Evolutionary conservation across 2,797 vertebrate species (phyloP).

Genomic region (Poecilia picta): DNA sequence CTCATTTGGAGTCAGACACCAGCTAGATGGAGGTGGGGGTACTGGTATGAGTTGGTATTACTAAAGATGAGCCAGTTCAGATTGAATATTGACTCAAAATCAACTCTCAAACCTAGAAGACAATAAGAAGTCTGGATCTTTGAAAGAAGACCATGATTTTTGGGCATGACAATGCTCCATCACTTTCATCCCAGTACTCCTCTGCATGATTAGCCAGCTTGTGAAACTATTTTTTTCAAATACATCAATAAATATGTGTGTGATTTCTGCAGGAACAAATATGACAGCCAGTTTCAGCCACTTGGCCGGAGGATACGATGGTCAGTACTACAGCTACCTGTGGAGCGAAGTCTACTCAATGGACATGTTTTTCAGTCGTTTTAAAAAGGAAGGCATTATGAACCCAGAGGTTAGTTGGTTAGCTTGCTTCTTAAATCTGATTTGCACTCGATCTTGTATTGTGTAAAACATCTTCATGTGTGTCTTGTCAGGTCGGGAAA

Average conservation of each 20-base stretch:
- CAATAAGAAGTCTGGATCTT: neutral
- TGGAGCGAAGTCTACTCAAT: constrained; percentile 96
- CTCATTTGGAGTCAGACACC: no score
- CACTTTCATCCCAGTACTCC: neutral
- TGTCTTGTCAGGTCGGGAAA: constrained; percentile 84
- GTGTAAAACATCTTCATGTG: neutral
- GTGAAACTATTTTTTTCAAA: neutral
- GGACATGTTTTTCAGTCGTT: constrained; percentile 94
- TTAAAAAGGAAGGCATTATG: constrained; percentile 92
- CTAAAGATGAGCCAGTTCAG: no score
- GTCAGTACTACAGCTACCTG: constrained; percentile 94
- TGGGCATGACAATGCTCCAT: neutral
- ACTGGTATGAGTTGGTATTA: no score
- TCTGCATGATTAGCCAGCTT: neutral
- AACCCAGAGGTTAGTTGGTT: constrained; percentile 85
- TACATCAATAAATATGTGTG: neutral
- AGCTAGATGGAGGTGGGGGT: no score
- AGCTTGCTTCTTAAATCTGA: neutral
- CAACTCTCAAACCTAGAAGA: neutral
- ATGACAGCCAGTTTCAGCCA: constrained; percentile 86
- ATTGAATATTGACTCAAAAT: no score
- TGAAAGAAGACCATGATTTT: neutral
- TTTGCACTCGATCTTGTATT: neutral
- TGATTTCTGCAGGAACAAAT: constrained; percentile 87
- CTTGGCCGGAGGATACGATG: constrained; percentile 71